A percentile compares a stretch with the other conserved stretches of the same genome.
Conservation (phyloP, 2,113 vertebrate genomes). For the Prolemur simus region DNA sequence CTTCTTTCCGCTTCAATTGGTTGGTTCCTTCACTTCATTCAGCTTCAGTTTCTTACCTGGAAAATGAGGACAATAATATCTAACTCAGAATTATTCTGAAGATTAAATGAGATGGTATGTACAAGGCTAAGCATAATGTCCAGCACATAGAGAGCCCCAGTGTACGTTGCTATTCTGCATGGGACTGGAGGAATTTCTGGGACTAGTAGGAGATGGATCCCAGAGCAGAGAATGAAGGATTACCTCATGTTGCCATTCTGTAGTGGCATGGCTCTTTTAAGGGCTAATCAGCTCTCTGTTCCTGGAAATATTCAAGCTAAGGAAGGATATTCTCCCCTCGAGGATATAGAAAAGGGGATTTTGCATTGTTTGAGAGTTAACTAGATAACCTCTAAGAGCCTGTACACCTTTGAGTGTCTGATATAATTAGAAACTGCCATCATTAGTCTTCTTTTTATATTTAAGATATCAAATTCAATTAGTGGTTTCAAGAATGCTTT, state of each 20-base stretch:
- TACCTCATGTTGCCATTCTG: not conserved
- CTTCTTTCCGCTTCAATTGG: not conserved
- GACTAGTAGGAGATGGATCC: not conserved
- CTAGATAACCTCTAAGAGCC: not conserved
- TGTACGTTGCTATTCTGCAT: not conserved
- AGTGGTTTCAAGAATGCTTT: slow-evolving; percentile 3
- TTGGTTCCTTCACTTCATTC: not conserved
- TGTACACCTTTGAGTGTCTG: not conserved
- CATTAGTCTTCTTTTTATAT: slow-evolving; percentile 9
- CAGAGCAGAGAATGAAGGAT: not conserved
- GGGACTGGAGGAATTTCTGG: not conserved
- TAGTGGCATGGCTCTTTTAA: not conserved
- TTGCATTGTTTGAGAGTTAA: not conserved
- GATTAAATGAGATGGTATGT: not conserved
- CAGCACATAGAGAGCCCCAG: too few relatives aligned
- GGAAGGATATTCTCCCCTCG: not conserved
- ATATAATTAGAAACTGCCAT: slow-evolving; percentile 21
- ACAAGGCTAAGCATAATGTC: not conserved
- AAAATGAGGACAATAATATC: not conserved
- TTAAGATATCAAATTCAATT: slow-evolving; percentile 41
- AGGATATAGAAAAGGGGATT: not conserved
- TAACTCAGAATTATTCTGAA: not conserved
- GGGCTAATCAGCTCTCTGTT: not conserved
- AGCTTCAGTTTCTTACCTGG: not conserved
- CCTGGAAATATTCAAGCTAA: not conserved